A percentile compares a stretch with the other conserved stretches of the same genome.
Conservation (phyloP, 2,797 vertebrate genomes). For the Lutjanus argentimaculatus region DNA sequence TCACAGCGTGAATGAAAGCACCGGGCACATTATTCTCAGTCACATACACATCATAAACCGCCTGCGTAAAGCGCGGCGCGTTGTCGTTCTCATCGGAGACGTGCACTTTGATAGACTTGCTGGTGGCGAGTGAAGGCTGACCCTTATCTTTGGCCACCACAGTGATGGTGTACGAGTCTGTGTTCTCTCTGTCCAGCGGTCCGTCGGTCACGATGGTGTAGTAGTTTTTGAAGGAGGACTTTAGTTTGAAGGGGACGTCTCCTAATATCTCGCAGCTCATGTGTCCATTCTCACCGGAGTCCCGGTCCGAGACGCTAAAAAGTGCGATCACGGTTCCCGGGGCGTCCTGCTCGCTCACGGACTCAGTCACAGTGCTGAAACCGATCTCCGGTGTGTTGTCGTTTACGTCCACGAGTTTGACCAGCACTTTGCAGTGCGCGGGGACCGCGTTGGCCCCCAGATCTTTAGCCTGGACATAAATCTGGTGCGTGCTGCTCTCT, state of each 20-base stretch:
- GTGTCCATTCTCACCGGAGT: constrained; percentile 96
- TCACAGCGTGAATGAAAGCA: constrained; percentile 98
- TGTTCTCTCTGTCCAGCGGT: constrained; percentile 92
- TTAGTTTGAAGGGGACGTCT: constrained; percentile 96
- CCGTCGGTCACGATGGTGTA: constrained; percentile 97
- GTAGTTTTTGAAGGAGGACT: constrained; percentile 97
- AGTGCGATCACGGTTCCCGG: constrained; percentile 97
- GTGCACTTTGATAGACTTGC: constrained; percentile 96
- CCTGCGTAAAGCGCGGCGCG: constrained; percentile 94
- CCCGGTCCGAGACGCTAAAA: constrained; percentile 96
- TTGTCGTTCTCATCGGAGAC: constrained; percentile 98
- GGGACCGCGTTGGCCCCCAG: constrained; percentile 97
- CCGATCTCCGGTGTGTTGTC: constrained; percentile 98
- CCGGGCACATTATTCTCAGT: constrained; percentile 98
- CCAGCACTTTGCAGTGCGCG: constrained; percentile 97
- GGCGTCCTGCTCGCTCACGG: constrained; percentile 95
- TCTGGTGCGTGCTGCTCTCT: constrained; percentile 94
- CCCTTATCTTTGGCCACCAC: constrained; percentile 95
- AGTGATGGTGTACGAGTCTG: constrained; percentile 93
- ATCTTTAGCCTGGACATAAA: constrained; percentile 97
- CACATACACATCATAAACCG: constrained; percentile 96
- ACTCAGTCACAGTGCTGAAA: constrained; percentile 97
- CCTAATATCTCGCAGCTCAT: constrained; percentile 95
- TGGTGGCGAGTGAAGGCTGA: constrained; percentile 91
- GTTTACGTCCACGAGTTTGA: constrained; percentile 94